Conservation (phyloP, 2,888 invertebrate species). For the Mamestra brassicae region DNA sequence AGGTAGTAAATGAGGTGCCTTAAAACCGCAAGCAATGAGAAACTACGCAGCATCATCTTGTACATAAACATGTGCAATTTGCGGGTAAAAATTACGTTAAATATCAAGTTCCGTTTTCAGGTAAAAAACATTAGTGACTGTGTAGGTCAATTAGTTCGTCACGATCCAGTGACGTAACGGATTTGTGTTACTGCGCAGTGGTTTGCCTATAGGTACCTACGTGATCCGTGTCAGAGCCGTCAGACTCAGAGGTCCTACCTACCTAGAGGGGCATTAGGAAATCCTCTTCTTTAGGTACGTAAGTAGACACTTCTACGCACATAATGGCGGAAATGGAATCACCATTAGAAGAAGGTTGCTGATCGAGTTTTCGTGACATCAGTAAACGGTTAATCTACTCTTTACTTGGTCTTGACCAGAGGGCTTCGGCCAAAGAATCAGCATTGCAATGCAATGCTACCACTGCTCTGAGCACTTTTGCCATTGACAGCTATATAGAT, state of each 20-base stretch:
- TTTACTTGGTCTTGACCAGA: not conserved
- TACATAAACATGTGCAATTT: not conserved
- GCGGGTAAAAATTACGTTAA: not conserved
- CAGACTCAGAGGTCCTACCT: not conserved
- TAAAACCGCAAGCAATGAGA: conserved; percentile 1
- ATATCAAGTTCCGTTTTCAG: not conserved
- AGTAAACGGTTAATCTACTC: too few relatives aligned
- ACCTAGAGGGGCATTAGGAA: not conserved
- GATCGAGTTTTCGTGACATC: not conserved
- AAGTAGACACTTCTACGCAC: too few relatives aligned
- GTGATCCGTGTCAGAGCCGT: not conserved
- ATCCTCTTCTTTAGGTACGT: not conserved
- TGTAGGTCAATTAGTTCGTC: conserved; percentile 18
- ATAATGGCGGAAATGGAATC: not conserved
- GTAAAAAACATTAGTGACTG: conserved; percentile 30
- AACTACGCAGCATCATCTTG: not conserved
- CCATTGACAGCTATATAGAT: too few relatives aligned
- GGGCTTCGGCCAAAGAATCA: not conserved
- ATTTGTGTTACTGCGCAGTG: conserved; percentile 3
- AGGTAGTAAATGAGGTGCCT: too few relatives aligned
- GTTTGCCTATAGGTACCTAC: too few relatives aligned
- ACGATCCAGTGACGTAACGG: conserved; percentile 23
- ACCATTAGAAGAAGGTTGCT: not conserved
- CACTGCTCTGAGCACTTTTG: not conserved
- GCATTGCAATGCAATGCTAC: too few relatives aligned